phyloP scores from a whole-genome alignment of 2,113 vertebrate species.

The Mirza zaza region DNA sequence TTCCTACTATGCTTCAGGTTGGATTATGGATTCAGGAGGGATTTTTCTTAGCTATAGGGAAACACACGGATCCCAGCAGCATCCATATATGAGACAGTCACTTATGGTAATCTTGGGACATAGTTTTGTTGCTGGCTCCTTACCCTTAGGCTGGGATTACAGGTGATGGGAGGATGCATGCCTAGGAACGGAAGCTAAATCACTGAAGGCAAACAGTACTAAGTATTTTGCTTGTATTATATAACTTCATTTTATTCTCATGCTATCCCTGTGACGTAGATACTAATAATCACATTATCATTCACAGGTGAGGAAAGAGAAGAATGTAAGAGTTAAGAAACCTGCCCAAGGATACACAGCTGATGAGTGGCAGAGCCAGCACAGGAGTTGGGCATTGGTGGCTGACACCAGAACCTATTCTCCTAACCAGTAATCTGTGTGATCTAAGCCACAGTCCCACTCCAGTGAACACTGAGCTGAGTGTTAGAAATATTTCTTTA shows the following conservation, averaged over 20 bases:
- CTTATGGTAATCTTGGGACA: not conserved
- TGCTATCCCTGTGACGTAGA: not conserved
- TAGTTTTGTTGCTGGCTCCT: not conserved
- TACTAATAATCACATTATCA: not conserved
- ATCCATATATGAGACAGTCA: not conserved
- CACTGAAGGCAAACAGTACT: not conserved
- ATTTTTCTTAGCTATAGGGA: conserved; percentile 19
- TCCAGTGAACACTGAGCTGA: not conserved
- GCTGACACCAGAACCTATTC: not conserved
- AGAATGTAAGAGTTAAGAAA: not conserved
- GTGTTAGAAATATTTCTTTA: not conserved
- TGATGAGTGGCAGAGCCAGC: not conserved
- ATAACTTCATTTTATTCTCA: not conserved
- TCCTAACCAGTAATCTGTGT: not conserved
- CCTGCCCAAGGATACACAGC: not conserved
- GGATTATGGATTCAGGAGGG: not conserved
- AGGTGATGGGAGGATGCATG: not conserved
- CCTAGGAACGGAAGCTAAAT: not conserved
- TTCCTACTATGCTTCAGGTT: not conserved
- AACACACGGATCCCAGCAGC: not conserved
- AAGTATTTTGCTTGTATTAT: not conserved
- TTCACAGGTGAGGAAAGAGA: conserved; percentile 23
- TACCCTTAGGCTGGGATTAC: not conserved
- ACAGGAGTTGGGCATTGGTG: not conserved
- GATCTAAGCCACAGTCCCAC: not conserved